These are phyloP conservation scores for Lucilia sericata DNA, from an alignment of 1,140 invertebrate genomes.

Conservation along the genomic window DNA sequence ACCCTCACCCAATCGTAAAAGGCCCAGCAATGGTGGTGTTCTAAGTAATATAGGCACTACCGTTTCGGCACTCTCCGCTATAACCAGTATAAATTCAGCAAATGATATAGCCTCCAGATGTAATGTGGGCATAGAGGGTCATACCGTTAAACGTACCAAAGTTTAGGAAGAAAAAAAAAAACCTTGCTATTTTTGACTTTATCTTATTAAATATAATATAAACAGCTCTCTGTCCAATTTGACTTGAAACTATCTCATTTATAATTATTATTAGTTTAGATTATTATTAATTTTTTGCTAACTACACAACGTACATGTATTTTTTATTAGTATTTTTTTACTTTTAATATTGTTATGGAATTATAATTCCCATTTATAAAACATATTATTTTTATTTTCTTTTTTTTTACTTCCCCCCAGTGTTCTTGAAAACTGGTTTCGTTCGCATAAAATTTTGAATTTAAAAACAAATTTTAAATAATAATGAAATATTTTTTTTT, in stretches of 20 bases:
- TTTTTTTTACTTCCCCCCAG: background rate
- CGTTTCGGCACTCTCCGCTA: conserved; percentile 50
- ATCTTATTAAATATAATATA: background rate
- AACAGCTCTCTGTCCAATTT: background rate
- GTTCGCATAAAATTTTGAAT: background rate
- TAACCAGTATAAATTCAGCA: conserved; percentile 55
- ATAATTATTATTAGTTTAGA: background rate
- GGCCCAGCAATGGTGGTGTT: conserved; percentile 53
- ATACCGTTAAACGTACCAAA: conserved; percentile 64
- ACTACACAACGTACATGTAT: background rate
- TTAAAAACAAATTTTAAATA: background rate
- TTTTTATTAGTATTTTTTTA: conserved; percentile 6
- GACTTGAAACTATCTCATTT: conserved; percentile 13
- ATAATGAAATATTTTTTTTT: background rate
- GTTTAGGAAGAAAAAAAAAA: conserved; percentile 48
- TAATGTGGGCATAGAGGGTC: conserved; percentile 65
- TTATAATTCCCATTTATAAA: background rate
- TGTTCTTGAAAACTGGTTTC: conserved; percentile 19
- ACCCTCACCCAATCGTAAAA: conserved; percentile 62
- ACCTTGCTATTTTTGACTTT: background rate
- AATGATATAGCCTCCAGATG: conserved; percentile 62
- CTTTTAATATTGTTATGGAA: conserved; percentile 24
- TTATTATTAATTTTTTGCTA: background rate
- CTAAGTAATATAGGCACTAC: conserved; percentile 52
- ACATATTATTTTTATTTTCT: conserved; percentile 22